Base-by-base conservation (phyloP, 1,140 invertebrate species). In the Tribolium madens region DNA sequence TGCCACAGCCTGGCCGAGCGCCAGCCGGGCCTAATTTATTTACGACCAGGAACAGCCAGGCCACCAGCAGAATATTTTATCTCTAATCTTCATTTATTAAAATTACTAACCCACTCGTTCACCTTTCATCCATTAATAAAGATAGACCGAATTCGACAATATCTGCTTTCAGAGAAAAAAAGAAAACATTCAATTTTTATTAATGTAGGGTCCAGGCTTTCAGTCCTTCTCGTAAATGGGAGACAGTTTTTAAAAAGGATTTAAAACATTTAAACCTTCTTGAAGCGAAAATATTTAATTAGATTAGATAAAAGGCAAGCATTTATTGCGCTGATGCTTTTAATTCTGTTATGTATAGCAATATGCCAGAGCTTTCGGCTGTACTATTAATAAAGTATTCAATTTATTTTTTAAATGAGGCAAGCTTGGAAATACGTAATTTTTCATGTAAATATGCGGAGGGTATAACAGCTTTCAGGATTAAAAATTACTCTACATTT, bases 361-460 rank as follows among this genome's bases (percentile, higher is more conserved):
- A 52, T 76, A 76, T 68, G 46, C 48, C 18, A 52, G 64, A 33
- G 42, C 46, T 53, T 69, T 70, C 33, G 60, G 21, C 64, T 70
- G 42, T 42, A 76, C 74, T 76, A 76, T 76, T 76, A 76, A 76
- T 76, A 76, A 76, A 52, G 74, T 70, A 76, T 76, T 76, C 74
- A 76, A 76, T 76, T 76, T 76, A 76, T 76, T 76, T 70, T 76
- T 69, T 76, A 76, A 76, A 76, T 76, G 74, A 70, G 74, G 57
- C 74, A 46, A 76, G 46, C 60, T 76, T 26, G 60, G 47, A 52
- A 50, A 53, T 31, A 48, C 17, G 64, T 69, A 69, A 76, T 76
- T 70, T 70, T 76, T 76, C 74, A 76, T 76, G 57, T 76, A 70
- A 76, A 76, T 76, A 70, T 70, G 74, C 60, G 47, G 47, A 53